phyloP scores from a whole-genome alignment of 2,888 invertebrate species.

The Bursaphelenchus okinawaensis region DNA sequence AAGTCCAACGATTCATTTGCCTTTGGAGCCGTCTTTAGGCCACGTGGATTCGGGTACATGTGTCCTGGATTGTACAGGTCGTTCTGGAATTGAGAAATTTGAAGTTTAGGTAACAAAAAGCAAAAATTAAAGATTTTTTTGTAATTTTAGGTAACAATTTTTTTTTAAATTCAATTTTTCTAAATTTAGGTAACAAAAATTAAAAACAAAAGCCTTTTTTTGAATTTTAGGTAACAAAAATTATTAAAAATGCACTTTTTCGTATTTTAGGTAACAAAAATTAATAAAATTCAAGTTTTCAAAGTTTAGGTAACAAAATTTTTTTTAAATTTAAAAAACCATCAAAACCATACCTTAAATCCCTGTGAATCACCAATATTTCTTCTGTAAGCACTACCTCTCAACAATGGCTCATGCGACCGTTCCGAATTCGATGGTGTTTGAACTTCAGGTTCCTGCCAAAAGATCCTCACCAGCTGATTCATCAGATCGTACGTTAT shows the following conservation, averaged over 20 bases:
- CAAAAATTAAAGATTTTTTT: neutral
- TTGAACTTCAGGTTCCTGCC: conserved; percentile 9
- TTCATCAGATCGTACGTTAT: conserved; percentile 38
- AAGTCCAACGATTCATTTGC: conserved; percentile 8
- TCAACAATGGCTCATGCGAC: conserved; percentile 8
- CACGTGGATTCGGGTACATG: neutral
- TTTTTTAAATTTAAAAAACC: neutral
- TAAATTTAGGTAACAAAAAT: neutral
- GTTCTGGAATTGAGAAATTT: too few species aligned
- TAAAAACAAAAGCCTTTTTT: neutral
- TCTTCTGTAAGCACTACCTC: conserved; percentile 3
- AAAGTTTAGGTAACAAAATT: neutral
- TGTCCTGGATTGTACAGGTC: neutral
- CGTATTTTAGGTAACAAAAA: neutral
- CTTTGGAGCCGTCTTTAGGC: neutral
- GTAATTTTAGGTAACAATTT: neutral
- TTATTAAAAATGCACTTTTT: neutral
- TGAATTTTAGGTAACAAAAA: neutral
- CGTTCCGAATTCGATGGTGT: conserved; percentile 11
- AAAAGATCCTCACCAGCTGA: conserved; percentile 30
- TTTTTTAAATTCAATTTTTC: neutral
- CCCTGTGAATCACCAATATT: neutral
- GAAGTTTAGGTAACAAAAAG: too few species aligned
- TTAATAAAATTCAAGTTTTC: neutral
- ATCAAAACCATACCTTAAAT: neutral